phyloP scores from a whole-genome alignment of 1,140 invertebrate species.

The Tyrophagus putrescentiae region DNA sequence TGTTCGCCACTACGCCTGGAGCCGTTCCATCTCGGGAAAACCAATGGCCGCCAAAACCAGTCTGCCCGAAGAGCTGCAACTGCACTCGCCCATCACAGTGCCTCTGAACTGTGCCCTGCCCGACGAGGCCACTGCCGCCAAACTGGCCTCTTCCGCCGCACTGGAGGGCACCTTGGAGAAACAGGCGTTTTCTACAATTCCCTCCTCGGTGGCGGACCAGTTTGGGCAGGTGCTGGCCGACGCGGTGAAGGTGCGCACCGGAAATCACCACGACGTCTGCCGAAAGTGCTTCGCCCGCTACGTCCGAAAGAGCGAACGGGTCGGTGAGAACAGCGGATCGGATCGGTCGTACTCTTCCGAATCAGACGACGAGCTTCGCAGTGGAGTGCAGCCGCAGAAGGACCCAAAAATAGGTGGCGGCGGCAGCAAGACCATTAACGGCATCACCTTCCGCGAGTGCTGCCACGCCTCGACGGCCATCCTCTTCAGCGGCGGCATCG shows the following conservation, averaged over 20 bases:
- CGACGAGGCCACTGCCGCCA: slow-evolving; percentile 3
- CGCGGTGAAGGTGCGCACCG: slow-evolving; percentile 47
- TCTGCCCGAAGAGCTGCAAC: neutral
- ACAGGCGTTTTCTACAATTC: no score
- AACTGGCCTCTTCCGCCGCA: neutral
- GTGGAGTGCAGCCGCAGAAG: neutral
- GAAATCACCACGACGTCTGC: slow-evolving; percentile 49
- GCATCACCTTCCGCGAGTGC: slow-evolving; percentile 27
- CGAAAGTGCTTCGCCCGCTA: slow-evolving; percentile 35
- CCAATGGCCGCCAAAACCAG: neutral
- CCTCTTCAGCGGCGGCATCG: slow-evolving; percentile 87
- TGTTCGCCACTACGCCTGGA: slow-evolving; percentile 14
- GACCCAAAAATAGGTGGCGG: no score
- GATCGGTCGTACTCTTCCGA: slow-evolving; percentile 23
- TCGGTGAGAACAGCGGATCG: slow-evolving; percentile 15
- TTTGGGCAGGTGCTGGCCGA: slow-evolving; percentile 43
- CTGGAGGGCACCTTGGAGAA: no score
- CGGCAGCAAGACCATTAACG: neutral
- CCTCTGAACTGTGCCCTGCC: slow-evolving; percentile 6
- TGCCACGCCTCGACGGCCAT: slow-evolving; percentile 61
- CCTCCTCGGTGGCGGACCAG: slow-evolving; percentile 32
- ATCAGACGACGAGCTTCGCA: slow-evolving; percentile 12
- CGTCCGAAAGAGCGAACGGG: slow-evolving; percentile 2
- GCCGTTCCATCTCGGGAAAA: neutral
- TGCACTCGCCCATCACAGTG: neutral